phyloP scores from a whole-genome alignment of 2,888 invertebrate species.

The Epirrhoe alternata region DNA sequence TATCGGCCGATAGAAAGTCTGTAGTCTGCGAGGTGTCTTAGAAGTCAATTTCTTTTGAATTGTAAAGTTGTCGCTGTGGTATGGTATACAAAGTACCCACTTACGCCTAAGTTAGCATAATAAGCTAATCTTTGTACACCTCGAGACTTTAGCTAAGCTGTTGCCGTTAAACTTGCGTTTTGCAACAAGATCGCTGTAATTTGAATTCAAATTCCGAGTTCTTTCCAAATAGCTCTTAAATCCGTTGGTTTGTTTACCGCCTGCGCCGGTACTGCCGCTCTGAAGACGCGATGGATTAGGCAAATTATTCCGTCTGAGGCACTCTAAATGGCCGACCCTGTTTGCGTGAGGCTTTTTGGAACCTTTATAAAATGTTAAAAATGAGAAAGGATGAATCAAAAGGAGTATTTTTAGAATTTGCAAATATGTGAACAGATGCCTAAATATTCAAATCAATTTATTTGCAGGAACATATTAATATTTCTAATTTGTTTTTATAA shows the following conservation, averaged over 20 bases:
- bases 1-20: too few species aligned
- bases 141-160: slow-evolving; percentile 1
- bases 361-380: slow-evolving; percentile 1
- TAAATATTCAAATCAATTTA: too few species aligned
- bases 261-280: slow-evolving; percentile 8
- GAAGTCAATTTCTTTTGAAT: background rate
- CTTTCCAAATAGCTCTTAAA: slow-evolving; percentile 15
- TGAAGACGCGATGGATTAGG: slow-evolving; percentile 25
- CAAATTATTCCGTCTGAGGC: slow-evolving; percentile 25
- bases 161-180: slow-evolving; percentile 11
- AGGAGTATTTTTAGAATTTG: background rate
- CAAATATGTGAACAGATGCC: background rate
- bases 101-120: slow-evolving; percentile 2
- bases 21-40: background rate
- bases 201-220: slow-evolving; percentile 17
- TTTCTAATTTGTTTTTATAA: too few species aligned
- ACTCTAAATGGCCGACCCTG: slow-evolving; percentile 17
- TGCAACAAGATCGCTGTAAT: slow-evolving; percentile 19
- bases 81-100: background rate
- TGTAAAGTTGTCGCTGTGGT: background rate
- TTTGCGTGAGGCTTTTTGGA: slow-evolving; percentile 6
- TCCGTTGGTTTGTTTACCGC: slow-evolving; percentile 14
- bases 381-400: background rate
- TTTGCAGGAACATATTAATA: too few species aligned
- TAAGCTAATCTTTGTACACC: slow-evolving; percentile 8